phyloP scores from a whole-genome alignment of 2,113 vertebrate genomes.

The Perognathus longimembris region DNA sequence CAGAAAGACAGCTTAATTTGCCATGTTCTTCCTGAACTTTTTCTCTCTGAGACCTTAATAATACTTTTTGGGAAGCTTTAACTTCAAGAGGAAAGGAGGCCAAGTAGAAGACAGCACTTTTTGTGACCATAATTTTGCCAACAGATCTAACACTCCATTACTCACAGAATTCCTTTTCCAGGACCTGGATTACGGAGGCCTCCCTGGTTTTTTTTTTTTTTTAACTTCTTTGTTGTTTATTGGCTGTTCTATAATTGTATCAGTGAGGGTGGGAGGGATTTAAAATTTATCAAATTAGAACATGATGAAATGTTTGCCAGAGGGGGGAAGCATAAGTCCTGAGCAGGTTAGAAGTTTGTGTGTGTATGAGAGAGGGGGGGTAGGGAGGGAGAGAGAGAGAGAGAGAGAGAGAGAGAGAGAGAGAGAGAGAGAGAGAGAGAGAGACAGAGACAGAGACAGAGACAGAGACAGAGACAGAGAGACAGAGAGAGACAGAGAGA shows the following conservation, averaged over 20 bases:
- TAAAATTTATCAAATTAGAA: constrained; percentile 29
- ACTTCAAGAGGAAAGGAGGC: constrained; percentile 44
- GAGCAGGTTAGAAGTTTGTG: constrained; percentile 24
- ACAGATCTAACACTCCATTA: constrained; percentile 28
- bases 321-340: constrained; percentile 30
- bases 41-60: constrained; percentile 54
- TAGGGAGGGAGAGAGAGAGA: no score
- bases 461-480: no score
- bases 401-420: no score
- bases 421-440: no score
- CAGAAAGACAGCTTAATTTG: constrained; percentile 29
- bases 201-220: not conserved
- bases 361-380: not conserved
- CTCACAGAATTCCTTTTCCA: constrained; percentile 25
- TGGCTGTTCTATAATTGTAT: constrained; percentile 10
- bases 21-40: constrained; percentile 43
- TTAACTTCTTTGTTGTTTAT: not conserved
- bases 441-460: no score
- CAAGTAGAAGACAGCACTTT: constrained; percentile 58
- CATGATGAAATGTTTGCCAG: not conserved
- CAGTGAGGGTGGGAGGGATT: not conserved
- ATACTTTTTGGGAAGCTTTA: constrained; percentile 61
- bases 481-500: no score
- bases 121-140: constrained; percentile 55
- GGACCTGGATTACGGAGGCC: not conserved